Conservation (phyloP, 2,797 vertebrate genomes). For the Acipenser transmontanus region DNA sequence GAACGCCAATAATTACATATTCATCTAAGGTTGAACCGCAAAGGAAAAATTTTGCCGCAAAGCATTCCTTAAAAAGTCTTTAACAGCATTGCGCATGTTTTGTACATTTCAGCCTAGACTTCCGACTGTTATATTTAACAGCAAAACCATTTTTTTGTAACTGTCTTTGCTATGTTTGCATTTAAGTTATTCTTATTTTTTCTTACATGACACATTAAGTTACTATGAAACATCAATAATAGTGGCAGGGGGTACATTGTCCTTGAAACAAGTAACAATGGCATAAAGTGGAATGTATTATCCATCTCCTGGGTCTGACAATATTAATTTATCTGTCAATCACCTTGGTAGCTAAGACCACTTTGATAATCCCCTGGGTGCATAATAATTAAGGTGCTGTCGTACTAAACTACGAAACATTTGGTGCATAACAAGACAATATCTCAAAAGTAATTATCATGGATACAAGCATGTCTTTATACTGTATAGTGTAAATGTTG, state of each 20-base stretch:
- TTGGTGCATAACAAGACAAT: conserved; percentile 64
- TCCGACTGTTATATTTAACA: no score
- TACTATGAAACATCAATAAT: conserved; percentile 45
- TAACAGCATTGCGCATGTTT: no score
- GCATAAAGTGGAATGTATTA: conserved; percentile 72
- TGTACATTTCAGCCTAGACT: no score
- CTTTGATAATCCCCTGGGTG: conserved; percentile 56
- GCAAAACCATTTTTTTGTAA: no score
- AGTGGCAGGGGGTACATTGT: conserved; percentile 54
- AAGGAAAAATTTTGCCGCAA: no score
- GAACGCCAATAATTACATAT: no score
- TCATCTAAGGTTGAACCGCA: no score
- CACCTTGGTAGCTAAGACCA: conserved; percentile 56
- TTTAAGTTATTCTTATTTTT: no score
- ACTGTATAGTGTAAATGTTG: conserved; percentile 30
- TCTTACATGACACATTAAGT: conserved; percentile 24
- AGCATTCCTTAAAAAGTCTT: no score
- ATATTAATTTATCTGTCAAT: conserved; percentile 89
- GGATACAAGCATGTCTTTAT: conserved; percentile 40
- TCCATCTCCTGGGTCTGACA: conserved; percentile 73
- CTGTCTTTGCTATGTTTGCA: no score
- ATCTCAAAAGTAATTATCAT: conserved; percentile 65
- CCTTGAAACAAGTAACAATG: conserved; percentile 74
- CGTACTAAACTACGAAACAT: conserved; percentile 56
- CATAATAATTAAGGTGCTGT: conserved; percentile 77